Evolutionary conservation across 1,140 invertebrate genomes (phyloP).

Genomic region (Stegodyphus mimosarum): DNA sequence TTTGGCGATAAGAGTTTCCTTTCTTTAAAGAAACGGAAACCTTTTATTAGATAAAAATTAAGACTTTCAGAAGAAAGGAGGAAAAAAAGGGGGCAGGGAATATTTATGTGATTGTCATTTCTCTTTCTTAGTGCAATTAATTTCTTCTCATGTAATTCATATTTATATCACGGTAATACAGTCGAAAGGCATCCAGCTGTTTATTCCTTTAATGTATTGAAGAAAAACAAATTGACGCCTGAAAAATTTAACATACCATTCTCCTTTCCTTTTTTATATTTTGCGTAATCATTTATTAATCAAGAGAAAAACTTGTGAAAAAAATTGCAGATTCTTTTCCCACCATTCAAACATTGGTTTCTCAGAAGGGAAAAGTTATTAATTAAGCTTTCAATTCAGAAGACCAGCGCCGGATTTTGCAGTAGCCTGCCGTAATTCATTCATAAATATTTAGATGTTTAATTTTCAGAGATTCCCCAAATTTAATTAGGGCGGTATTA

Average conservation of each 20-base stretch:
- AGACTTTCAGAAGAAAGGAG: too few species aligned
- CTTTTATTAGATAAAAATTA: too few species aligned
- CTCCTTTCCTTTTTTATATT: conserved; percentile 8
- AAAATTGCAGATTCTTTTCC: background rate
- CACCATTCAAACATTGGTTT: conserved; percentile 27
- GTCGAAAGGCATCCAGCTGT: too few species aligned
- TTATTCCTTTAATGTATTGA: too few species aligned
- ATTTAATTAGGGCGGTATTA: conserved; percentile 54
- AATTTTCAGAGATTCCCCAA: conserved; percentile 58
- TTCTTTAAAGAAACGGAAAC: too few species aligned
- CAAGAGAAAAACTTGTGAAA: conserved; percentile 14
- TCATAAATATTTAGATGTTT: conserved; percentile 56
- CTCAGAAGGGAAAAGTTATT: conserved; percentile 17
- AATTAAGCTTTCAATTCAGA: conserved; percentile 54
- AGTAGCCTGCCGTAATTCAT: conserved; percentile 11
- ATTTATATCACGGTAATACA: too few species aligned
- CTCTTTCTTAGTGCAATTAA: too few species aligned
- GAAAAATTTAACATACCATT: background rate
- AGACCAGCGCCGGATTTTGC: conserved; percentile 23
- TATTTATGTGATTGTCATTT: too few species aligned
- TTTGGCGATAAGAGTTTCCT: too few species aligned
- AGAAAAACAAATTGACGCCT: conserved; percentile 3
- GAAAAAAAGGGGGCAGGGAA: too few species aligned
- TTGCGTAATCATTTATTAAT: conserved; percentile 39
- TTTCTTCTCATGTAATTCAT: too few species aligned